These are phyloP conservation scores for Phaedon cochleariae DNA, from an alignment of 2,888 invertebrate species.

Conservation along the genomic window DNA sequence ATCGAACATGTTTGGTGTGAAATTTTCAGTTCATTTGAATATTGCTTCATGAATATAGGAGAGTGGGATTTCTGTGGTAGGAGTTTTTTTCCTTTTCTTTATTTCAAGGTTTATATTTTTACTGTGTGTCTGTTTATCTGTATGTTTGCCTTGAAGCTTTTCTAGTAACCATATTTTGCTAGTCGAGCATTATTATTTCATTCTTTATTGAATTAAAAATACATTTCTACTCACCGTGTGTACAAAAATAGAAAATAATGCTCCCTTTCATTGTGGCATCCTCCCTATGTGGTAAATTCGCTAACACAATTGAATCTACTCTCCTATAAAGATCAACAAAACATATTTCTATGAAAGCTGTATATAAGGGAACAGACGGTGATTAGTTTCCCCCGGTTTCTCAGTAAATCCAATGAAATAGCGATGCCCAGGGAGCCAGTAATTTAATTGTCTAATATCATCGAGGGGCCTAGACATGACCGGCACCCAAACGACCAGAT, in stretches of 20 bases:
- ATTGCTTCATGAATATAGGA: too few species aligned
- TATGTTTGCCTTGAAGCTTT: too few species aligned
- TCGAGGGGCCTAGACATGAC: constrained; percentile 36
- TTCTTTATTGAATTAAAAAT: too few species aligned
- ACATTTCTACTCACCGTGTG: neutral
- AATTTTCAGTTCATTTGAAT: too few species aligned
- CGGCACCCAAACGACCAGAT: constrained; percentile 42
- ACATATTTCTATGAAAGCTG: neutral
- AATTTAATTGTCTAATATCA: constrained; percentile 37
- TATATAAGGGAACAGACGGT: neutral
- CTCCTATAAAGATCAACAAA: neutral
- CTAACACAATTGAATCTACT: neutral
- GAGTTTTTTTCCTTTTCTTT: too few species aligned
- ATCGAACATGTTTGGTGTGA: too few species aligned
- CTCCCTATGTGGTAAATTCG: neutral
- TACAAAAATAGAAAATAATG: neutral
- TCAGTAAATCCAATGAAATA: constrained; percentile 28
- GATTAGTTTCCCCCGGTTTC: neutral
- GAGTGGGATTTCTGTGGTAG: too few species aligned
- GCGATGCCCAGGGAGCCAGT: constrained; percentile 25
- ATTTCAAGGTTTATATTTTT: too few species aligned
- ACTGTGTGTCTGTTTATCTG: too few species aligned
- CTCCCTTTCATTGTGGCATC: neutral
- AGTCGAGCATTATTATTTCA: too few species aligned
- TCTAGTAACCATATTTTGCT: too few species aligned